phyloP scores from a whole-genome alignment of 92 coral and sea anemone species.

The Meandrina meandrites region DNA sequence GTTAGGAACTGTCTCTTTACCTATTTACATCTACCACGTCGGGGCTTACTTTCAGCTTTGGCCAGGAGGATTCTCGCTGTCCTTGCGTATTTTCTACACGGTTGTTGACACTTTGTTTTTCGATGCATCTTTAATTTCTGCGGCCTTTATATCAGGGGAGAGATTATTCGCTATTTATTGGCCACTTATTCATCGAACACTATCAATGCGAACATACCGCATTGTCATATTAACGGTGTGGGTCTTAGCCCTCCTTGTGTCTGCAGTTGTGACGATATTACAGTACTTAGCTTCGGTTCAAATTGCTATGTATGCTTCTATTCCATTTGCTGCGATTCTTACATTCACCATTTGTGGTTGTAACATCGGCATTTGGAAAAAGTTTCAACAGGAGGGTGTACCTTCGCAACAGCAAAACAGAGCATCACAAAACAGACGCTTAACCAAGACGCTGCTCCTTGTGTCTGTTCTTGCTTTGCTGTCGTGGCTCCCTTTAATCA shows the following conservation, averaged over 20 bases:
- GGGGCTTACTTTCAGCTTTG: neutral
- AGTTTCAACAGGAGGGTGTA: neutral
- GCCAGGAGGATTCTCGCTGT: neutral
- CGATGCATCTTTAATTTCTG: neutral
- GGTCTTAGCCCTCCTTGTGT: neutral
- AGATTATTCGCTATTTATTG: neutral
- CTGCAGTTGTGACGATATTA: neutral
- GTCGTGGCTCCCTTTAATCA: neutral
- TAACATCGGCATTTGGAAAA: slow-evolving; percentile 4
- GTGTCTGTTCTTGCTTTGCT: neutral
- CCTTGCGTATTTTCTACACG: neutral
- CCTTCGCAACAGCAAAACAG: slow-evolving; percentile 8
- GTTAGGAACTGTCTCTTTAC: slow-evolving; percentile 25
- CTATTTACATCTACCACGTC: neutral
- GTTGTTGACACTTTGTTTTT: neutral
- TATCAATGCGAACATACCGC: neutral
- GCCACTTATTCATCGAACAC: neutral
- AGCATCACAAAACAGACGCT: neutral
- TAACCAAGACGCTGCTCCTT: too few relatives aligned
- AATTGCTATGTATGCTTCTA: neutral
- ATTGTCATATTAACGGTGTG: neutral
- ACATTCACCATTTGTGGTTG: neutral
- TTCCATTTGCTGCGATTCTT: neutral
- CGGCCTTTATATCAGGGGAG: neutral
- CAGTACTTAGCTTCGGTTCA: neutral